Percentiles rank a stretch among this genome's conserved stretches.
These are phyloP conservation scores for Timandra comae DNA, from an alignment of 2,888 invertebrate genomes.

Conservation along the genomic window DNA sequence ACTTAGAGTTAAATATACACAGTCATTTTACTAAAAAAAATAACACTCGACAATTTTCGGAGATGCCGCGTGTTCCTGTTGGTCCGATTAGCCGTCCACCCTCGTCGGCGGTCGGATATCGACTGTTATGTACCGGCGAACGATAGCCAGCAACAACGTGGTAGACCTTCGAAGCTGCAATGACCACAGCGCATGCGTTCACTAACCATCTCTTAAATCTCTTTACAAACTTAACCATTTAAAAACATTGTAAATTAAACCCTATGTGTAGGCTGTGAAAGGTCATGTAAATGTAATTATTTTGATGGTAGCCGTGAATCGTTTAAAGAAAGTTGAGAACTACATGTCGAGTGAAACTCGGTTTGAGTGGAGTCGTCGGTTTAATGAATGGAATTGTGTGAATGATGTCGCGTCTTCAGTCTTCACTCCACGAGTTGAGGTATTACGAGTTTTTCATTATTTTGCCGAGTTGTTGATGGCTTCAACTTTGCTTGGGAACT, in stretches of 20 bases:
- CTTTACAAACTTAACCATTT: slow-evolving; percentile 32
- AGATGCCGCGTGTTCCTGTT: slow-evolving; percentile 6
- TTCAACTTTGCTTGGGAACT: no score
- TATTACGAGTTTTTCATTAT: slow-evolving; percentile 5
- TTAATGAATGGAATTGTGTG: slow-evolving; percentile 40
- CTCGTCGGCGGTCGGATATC: slow-evolving; percentile 41
- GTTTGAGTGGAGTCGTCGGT: slow-evolving; percentile 36
- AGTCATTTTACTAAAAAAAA: slow-evolving; percentile 23
- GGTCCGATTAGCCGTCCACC: slow-evolving; percentile 35
- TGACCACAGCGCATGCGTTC: slow-evolving; percentile 54
- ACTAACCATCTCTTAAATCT: slow-evolving; percentile 44
- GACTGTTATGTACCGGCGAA: slow-evolving; percentile 51
- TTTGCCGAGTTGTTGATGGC: not conserved
- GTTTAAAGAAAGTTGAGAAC: slow-evolving; percentile 53
- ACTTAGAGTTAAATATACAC: slow-evolving; percentile 20
- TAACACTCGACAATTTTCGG: slow-evolving; percentile 24
- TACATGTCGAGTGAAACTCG: slow-evolving; percentile 44
- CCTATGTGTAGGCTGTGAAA: slow-evolving; percentile 21
- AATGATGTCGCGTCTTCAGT: slow-evolving; percentile 23
- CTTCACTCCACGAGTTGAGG: slow-evolving; percentile 16
- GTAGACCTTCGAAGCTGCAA: slow-evolving; percentile 55
- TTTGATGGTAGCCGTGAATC: slow-evolving; percentile 26
- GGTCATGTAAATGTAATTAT: not conserved
- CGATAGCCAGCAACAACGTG: slow-evolving; percentile 42
- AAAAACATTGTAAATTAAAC: slow-evolving; percentile 27